Evolutionary conservation across 2,888 invertebrate genomes (phyloP), one percentile per base, ranked within the genome.

Genomic region (Orthosia cruda): DNA sequence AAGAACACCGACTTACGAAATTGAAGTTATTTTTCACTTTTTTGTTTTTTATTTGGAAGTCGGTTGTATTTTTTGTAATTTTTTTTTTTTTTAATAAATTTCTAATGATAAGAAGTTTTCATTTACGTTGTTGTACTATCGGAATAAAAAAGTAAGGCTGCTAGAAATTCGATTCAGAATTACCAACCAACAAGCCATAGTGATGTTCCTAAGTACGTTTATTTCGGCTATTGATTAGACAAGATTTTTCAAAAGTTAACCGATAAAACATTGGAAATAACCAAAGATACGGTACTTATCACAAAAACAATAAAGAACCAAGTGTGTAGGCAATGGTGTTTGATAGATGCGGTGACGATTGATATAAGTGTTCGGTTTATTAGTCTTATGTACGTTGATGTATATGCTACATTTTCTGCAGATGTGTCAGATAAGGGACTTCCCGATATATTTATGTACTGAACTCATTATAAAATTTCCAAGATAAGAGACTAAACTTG

Each of bases 371-470:
- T 52, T 9, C 2, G 26, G 4, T 76, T 77, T 58, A 62, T 13
- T 5, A 32, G 4, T 70, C 16, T 5, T 32, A 45, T 18, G 9
- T 45, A 54, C 3, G 2, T 12, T 52, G 12, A 58, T 49, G 32
- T 70, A 68, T 23, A 52, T 18, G 12, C 15, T 18, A 54, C 4
- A 55, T 13, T 54, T 26, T 45, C 32, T 54, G 0, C n/a, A 80
- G 67, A 50, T 68, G 2, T 68, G 32, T 26, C 0, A 4, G 80
- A 74, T 78, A 80, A 50, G 74, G 78, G 80, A 55, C 58, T 78
- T 74, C 15, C 80, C 80, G 23, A n/a, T 63, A 13, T n/a, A 47
- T 61, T 40, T 15, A 15, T 55, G 15, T 54, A 67, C n/a, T 50
- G 49, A 57, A 63, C 20, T 67, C 52, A 23, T 63, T 63, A 20